Base-by-base conservation (phyloP, 2,113 vertebrate genomes). In the Hiodon tergisus region DNA sequence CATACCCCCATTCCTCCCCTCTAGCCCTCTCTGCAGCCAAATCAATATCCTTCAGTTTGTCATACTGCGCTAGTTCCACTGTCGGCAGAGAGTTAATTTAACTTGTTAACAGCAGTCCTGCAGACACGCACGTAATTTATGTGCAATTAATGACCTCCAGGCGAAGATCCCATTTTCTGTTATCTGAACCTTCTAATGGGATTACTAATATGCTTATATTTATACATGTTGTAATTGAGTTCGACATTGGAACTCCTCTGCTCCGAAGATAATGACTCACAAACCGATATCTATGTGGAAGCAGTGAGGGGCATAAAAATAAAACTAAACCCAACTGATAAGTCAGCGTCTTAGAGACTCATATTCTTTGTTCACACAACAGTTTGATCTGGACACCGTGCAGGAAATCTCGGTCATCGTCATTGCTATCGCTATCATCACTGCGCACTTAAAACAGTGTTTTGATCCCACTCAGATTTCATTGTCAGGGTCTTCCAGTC, bases 81-180 rank as follows among this genome's bases (percentile, higher is more conserved):
- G 69, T 72, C 55, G 17, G 55, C 50, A 46, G 72, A 70, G 73
- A 65, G 78, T 80, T 74, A 79, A 73, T 73, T 60, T 76, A 67
- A 72, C 57, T 72, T 72, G 70, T 60, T 72, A 72, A 72, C 78
- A 77, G 63, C 58, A 59, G 72, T 73, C 75, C 77, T 74, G 77
- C 58, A 68, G 70, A 46, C 72, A 60, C 53, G 47, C 6, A 75
- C 62, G 31, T 75, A 67, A 67, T 67, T 67, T 57, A 67, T 48
- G 73, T n/a, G 62, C 54, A 67, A 74, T 74, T 74, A 74, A 74
- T 58, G 53, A 74, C 73, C 63, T 54, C 54, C 53, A 74, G 63
- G 53, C 46, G 53, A 13, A 48, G 17, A 57, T 53, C 53, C 63
- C 52, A 72, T 72, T 74, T 60, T 74, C 73, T 16, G 53, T 67